Percentiles rank a stretch among this genome's conserved stretches.
Evolutionary conservation across 2,888 invertebrate species (phyloP).

Genomic region (Campopleginae sp.): DNA sequence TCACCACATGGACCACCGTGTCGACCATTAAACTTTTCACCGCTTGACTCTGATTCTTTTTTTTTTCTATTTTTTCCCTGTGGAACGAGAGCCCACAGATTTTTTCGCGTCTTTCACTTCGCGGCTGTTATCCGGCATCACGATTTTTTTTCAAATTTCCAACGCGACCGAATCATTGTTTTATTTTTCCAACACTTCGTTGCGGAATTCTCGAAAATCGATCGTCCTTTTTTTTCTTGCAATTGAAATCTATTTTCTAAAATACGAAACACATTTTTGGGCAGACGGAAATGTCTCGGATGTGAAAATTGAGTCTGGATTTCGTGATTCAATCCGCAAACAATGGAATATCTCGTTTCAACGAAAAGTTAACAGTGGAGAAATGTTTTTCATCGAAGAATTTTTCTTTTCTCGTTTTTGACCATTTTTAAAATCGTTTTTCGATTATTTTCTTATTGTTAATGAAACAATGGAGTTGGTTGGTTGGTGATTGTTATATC

Average conservation of each 20-base stretch:
- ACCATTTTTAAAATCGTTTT: not conserved
- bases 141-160: not conserved
- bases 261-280: not conserved
- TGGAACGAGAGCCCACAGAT: not conserved
- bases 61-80: not conserved
- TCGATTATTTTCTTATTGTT: not conserved
- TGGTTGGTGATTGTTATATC: constrained; percentile 25
- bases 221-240: not conserved
- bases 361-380: not conserved
- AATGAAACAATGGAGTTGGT: not conserved
- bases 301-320: not conserved
- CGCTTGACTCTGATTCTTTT: not conserved
- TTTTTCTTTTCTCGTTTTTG: not conserved
- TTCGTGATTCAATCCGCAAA: not conserved
- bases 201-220: not conserved
- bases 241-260: not conserved
- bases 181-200: not conserved
- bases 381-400: not conserved
- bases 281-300: not conserved
- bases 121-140: not conserved
- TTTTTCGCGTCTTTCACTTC: not conserved
- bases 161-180: not conserved
- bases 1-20: constrained; percentile 28
- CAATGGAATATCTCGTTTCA: not conserved
- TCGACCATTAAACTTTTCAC: constrained; percentile 12